These are phyloP conservation scores for Scophthalmus maximus DNA, from an alignment of 2,113 vertebrate species.

Conservation along the genomic window DNA sequence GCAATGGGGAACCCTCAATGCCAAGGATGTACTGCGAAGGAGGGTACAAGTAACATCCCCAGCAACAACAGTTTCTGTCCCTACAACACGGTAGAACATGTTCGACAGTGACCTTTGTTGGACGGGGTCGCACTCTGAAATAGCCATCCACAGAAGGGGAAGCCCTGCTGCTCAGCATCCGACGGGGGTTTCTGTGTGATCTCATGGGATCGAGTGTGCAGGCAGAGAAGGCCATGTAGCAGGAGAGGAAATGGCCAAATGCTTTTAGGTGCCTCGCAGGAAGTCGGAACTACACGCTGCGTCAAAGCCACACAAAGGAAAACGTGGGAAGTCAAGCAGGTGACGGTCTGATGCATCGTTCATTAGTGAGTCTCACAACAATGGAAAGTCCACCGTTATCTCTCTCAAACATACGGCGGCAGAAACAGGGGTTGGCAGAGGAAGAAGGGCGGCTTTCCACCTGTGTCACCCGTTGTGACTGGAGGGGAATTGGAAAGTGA, in stretches of 20 bases:
- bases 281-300: conserved; percentile 36
- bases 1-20: neutral
- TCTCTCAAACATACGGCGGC: conserved; percentile 46
- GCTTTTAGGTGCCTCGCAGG: conserved; percentile 65
- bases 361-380: conserved; percentile 49
- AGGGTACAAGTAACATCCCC: neutral
- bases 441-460: neutral
- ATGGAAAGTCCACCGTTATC: conserved; percentile 43
- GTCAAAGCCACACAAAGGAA: conserved; percentile 49
- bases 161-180: conserved; percentile 23
- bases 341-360: conserved; percentile 61
- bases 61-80: neutral
- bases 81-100: neutral
- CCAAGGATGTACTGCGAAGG: conserved; percentile 4
- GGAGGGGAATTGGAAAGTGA: neutral
- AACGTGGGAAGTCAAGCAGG: conserved; percentile 70
- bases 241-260: conserved; percentile 59
- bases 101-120: conserved; percentile 34
- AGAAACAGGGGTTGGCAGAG: conserved; percentile 1
- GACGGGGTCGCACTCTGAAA: conserved; percentile 36
- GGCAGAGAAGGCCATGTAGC: conserved; percentile 17
- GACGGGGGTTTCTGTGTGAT: conserved; percentile 23
- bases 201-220: conserved; percentile 1
- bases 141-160: conserved; percentile 1
- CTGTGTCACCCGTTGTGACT: conserved; percentile 2